Evolutionary conservation across 1,140 invertebrate genomes (phyloP).

Genomic region (Bombus waltoni): DNA sequence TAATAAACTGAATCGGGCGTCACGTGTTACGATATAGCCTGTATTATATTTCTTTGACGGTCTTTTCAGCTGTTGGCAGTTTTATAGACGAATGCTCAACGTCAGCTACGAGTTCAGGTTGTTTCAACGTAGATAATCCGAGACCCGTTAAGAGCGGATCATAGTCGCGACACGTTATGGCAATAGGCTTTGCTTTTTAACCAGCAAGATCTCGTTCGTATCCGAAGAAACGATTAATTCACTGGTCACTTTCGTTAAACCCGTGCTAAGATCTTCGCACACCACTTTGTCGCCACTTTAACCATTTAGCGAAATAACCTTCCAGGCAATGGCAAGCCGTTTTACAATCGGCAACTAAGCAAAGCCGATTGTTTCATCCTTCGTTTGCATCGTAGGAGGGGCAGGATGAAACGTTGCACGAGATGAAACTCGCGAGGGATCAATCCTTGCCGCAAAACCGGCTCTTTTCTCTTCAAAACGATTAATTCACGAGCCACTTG

Average conservation of each 20-base stretch:
- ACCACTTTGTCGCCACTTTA: neutral
- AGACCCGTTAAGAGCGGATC: too few species aligned
- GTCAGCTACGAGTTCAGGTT: too few species aligned
- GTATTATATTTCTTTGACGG: too few species aligned
- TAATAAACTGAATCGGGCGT: neutral
- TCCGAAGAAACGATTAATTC: neutral
- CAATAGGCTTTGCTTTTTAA: too few species aligned
- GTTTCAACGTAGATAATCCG: too few species aligned
- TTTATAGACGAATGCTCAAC: too few species aligned
- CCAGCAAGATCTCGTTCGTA: too few species aligned
- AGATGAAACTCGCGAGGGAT: neutral
- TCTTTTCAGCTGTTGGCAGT: too few species aligned
- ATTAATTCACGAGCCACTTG: slow-evolving; percentile 14
- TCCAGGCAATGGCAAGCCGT: neutral
- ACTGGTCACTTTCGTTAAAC: neutral
- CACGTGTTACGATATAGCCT: neutral
- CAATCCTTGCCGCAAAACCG: slow-evolving; percentile 2
- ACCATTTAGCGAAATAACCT: neutral
- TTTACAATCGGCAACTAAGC: neutral
- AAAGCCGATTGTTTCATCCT: neutral
- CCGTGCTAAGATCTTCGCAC: neutral
- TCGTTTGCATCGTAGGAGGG: neutral
- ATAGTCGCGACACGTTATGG: too few species aligned
- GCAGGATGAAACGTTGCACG: neutral
- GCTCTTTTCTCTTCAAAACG: slow-evolving; percentile 1